phyloP scores from a whole-genome alignment of 2,888 invertebrate species.

The Diarsia dahlii region DNA sequence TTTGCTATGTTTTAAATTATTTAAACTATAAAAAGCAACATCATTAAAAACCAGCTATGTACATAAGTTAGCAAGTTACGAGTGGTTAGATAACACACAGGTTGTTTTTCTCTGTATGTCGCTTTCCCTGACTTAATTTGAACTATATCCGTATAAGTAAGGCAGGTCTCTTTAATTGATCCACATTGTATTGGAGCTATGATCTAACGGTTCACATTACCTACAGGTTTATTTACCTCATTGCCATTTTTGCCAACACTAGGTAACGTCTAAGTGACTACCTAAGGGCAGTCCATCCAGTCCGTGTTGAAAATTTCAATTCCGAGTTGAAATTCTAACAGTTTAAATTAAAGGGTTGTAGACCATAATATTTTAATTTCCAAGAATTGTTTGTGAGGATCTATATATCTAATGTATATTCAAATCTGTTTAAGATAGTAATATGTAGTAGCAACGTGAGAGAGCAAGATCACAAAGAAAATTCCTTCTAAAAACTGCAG shows the following conservation, averaged over 20 bases:
- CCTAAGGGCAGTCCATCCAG: not conserved
- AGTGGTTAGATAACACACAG: constrained; percentile 56
- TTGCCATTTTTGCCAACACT: not conserved
- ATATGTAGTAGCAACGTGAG: not conserved
- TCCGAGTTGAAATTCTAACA: not conserved
- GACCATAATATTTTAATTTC: not conserved
- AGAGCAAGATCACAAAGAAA: not conserved
- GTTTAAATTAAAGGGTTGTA: not conserved
- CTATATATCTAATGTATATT: not conserved
- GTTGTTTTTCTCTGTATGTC: constrained; percentile 41
- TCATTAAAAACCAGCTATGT: constrained; percentile 12
- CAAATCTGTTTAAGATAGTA: not conserved
- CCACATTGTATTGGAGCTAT: constrained; percentile 20
- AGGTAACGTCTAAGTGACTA: not conserved
- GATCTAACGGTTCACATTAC: constrained; percentile 17
- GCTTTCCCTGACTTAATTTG: constrained; percentile 41
- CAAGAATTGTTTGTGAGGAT: not conserved
- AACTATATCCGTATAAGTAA: constrained; percentile 26
- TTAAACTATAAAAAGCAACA: not conserved
- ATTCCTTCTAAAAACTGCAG: not conserved
- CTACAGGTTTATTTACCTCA: constrained; percentile 3
- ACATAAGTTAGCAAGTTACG: not conserved
- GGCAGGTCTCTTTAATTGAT: constrained; percentile 28
- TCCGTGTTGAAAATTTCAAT: not conserved
- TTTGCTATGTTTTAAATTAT: too few relatives aligned